A percentile compares a stretch with the other conserved stretches of the same genome.
These are phyloP conservation scores for Lymantria monacha DNA, from an alignment of 2,888 invertebrate species.

Conservation along the genomic window DNA sequence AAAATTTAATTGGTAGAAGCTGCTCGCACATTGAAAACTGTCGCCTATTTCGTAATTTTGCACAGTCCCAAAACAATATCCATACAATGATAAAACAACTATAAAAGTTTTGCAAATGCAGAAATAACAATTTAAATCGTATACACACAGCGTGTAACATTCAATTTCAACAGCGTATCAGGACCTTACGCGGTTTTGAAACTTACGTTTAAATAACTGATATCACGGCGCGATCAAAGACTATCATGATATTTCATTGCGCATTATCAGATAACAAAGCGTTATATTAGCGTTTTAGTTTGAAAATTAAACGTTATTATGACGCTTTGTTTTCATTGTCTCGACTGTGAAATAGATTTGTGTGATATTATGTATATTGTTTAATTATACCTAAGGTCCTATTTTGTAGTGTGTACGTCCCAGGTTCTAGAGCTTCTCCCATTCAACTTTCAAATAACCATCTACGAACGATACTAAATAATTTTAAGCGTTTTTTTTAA, in stretches of 20 bases:
- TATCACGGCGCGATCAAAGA: conserved; percentile 2
- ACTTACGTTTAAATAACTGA: conserved; percentile 16
- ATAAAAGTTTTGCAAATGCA: conserved; percentile 43
- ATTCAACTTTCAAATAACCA: conserved; percentile 38
- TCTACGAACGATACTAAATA: conserved; percentile 65
- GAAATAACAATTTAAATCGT: conserved; percentile 71
- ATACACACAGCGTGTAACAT: conserved; percentile 60
- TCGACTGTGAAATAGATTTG: neutral
- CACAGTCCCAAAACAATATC: conserved; percentile 56
- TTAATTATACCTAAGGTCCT: neutral
- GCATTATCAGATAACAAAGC: neutral
- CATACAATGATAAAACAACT: conserved; percentile 50
- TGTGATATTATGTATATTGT: neutral
- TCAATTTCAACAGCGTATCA: conserved; percentile 17
- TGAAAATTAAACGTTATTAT: neutral
- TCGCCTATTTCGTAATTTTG: conserved; percentile 41
- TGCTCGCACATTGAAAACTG: conserved; percentile 36
- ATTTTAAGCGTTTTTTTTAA: conserved; percentile 69
- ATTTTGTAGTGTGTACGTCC: conserved; percentile 51
- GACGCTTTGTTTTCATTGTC: neutral
- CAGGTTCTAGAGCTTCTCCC: conserved; percentile 31
- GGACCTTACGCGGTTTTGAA: conserved; percentile 28
- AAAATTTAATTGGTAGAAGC: conserved; percentile 55
- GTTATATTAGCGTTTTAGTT: neutral
- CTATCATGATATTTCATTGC: conserved; percentile 4